phyloP scores from a whole-genome alignment of 2,888 invertebrate species.

The Plagiodera versicolora region DNA sequence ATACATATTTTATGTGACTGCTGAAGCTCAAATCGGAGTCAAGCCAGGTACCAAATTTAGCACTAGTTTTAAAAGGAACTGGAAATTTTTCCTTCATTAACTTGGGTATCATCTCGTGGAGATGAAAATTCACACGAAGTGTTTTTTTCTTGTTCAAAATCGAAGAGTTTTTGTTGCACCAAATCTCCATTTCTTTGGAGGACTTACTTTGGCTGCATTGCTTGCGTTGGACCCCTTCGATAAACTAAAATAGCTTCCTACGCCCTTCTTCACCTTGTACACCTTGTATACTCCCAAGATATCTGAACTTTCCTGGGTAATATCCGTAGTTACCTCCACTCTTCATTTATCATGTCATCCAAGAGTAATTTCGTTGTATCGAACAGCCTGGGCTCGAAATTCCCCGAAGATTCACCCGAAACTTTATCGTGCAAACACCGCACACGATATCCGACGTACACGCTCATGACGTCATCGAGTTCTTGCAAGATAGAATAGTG shows the following conservation, averaged over 20 bases:
- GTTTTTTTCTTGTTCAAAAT: conserved; percentile 11
- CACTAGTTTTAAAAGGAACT: neutral
- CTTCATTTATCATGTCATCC: neutral
- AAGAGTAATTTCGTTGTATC: neutral
- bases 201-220: neutral
- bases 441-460: neutral
- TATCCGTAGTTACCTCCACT: too few relatives aligned
- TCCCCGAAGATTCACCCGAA: neutral
- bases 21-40: neutral
- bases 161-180: conserved; percentile 1
- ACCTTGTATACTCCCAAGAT: too few relatives aligned
- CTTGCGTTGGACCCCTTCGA: neutral
- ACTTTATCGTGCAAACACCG: neutral
- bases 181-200: conserved; percentile 2
- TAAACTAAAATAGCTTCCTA: too few relatives aligned
- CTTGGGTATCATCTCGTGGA: neutral
- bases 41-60: conserved; percentile 6
- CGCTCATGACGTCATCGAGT: neutral
- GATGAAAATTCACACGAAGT: neutral
- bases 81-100: neutral
- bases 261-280: too few relatives aligned
- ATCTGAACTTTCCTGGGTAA: too few relatives aligned
- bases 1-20: neutral
- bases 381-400: neutral
- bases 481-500: neutral